phyloP scores from a whole-genome alignment of 2,888 invertebrate species.

The Oxycera nigricornis region DNA sequence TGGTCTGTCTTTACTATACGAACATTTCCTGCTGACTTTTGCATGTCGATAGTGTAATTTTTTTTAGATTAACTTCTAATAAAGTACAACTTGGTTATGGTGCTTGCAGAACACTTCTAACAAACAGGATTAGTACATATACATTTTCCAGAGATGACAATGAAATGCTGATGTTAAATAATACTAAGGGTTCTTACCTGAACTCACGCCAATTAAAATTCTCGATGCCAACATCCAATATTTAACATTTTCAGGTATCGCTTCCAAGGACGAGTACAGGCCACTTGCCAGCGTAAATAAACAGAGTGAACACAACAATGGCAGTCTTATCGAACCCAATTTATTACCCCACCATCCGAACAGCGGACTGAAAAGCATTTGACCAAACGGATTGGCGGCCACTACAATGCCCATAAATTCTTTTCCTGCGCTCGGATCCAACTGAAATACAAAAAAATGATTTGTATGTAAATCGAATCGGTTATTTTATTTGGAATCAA shows the following conservation, averaged over 20 bases:
- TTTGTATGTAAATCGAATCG: neutral
- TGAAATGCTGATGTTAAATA: too few relatives aligned
- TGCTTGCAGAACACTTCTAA: too few relatives aligned
- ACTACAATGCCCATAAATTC: slow-evolving; percentile 85
- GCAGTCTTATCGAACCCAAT: slow-evolving; percentile 73
- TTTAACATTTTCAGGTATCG: slow-evolving; percentile 69
- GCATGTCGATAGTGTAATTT: too few relatives aligned
- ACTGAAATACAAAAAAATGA: slow-evolving; percentile 63
- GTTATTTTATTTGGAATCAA: neutral
- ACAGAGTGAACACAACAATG: slow-evolving; percentile 72
- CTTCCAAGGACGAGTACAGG: slow-evolving; percentile 77
- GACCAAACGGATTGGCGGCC: slow-evolving; percentile 86
- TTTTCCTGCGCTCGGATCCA: slow-evolving; percentile 80
- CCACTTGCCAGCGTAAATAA: slow-evolving; percentile 77
- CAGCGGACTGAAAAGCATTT: slow-evolving; percentile 84
- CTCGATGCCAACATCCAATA: slow-evolving; percentile 79
- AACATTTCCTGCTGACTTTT: too few relatives aligned
- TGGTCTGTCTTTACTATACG: too few relatives aligned
- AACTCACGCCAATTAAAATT: slow-evolving; percentile 83
- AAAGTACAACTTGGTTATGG: too few relatives aligned
- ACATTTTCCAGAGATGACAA: too few relatives aligned
- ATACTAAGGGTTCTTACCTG: slow-evolving; percentile 65
- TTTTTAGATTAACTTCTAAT: too few relatives aligned
- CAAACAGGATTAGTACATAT: too few relatives aligned
- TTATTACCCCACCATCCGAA: slow-evolving; percentile 86